Base-by-base conservation (phyloP, 2,888 invertebrate genomes). In the Microplitis deprimator region DNA sequence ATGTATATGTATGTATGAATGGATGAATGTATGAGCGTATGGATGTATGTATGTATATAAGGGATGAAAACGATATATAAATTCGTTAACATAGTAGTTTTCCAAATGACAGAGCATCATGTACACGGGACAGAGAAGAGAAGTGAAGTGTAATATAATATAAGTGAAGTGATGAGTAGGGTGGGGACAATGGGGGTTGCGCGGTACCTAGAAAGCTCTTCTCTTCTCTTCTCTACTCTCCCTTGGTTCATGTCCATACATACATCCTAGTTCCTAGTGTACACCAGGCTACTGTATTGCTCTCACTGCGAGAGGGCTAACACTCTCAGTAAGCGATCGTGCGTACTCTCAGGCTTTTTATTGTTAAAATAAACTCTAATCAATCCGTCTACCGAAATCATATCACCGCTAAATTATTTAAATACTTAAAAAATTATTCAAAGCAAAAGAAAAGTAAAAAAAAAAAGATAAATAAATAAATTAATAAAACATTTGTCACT, bases 281-380 rank as follows among this genome's bases (percentile, higher is more conserved):
- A 41, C 41, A 64, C 38, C 61, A 62, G 5, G 39, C 17, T 38
- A 71, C 41, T 62, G 38, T 38, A 38, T 67, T 62, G 20, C 73
- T 74, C 41, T 64, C 10, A 73, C 64, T 29, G 29, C 29, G 29
- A 29, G 67, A 41, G n/a, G 39, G 41, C 40, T 41, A 68, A 76
- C 69, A 68, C 62, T 65, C 84, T 83, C 85, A 87, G 86, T 87
- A 84, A 80, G 83, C 83, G 82, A 80, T 83, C 84, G 85, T 85
- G 85, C 85, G 82, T 82, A 84, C 83, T 79, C n/a, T 20, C 60
- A 60, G 6, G n/a, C 38, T 39, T 8, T n/a, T 41, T 50, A 16
- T 62, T 29, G 29, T 29, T 29, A 29, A 29, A 29, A 29, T 29
- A 29, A 29, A 29, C 29, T 29, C 29, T 29, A 29, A 29, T 29